These are phyloP conservation scores for Drosophila prosaltans DNA, from an alignment of 1,140 invertebrate species.

Conservation along the genomic window DNA sequence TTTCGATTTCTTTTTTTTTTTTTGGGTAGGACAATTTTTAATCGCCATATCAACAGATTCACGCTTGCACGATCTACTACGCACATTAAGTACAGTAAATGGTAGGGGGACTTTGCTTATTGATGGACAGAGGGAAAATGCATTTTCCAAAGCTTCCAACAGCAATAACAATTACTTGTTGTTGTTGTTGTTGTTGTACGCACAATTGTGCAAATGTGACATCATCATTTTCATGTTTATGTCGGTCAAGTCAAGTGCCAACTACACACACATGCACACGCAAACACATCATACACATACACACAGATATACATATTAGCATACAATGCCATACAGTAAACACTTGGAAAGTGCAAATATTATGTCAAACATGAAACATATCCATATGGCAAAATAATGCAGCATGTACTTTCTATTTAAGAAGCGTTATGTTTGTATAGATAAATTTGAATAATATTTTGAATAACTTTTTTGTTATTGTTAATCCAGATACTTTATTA, in stretches of 20 bases:
- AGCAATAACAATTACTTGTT: slow-evolving; percentile 73
- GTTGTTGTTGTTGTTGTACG: slow-evolving; percentile 56
- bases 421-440: no score
- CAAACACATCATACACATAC: background rate
- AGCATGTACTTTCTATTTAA: no score
- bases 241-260: slow-evolving; percentile 79
- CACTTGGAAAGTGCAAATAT: background rate
- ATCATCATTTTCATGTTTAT: slow-evolving; percentile 81
- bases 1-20: slow-evolving; percentile 22
- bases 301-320: slow-evolving; percentile 11
- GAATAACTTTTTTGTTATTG: no score
- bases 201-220: slow-evolving; percentile 80
- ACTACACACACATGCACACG: slow-evolving; percentile 51
- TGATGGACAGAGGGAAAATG: slow-evolving; percentile 36
- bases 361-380: background rate
- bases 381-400: no score
- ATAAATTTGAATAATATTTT: no score
- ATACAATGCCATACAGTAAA: slow-evolving; percentile 34
- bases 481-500: no score
- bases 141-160: slow-evolving; percentile 57
- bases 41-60: slow-evolving; percentile 79
- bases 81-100: slow-evolving; percentile 71
- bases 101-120: slow-evolving; percentile 8
- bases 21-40: slow-evolving; percentile 70
- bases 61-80: slow-evolving; percentile 79